Evolutionary conservation across 1,140 invertebrate species (phyloP), one percentile per base, ranked within the genome.

Genomic region (Sycophila sp.): DNA sequence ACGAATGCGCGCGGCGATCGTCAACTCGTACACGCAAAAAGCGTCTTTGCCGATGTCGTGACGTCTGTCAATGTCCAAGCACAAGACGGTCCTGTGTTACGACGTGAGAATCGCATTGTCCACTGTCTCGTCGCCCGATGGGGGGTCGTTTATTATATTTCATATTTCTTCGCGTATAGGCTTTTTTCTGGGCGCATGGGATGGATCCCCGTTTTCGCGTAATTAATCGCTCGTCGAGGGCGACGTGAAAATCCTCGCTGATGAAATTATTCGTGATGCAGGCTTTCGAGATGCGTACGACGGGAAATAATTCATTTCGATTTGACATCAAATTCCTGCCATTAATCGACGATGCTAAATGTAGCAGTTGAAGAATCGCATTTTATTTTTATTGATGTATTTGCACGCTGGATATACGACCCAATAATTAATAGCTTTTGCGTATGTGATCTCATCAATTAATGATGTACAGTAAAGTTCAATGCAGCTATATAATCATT

Each of bases 71-170:
- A 42, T 10, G 40, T 17, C n/a, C 2, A 3, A 42, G 15, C 40
- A 42, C 4, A 42, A 17, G n/a, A 40, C 45, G 3, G 77, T 22
- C 75, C 74, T 79, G 80, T n/a, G n/a, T 83, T 76, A 72, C 68
- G 59, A 75, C 77, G 80, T 81, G 79, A 83, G 80, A 81, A 81
- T 75, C 76, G 53, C 74, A 77, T 80, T 79, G 80, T 80, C 75
- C 74, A 68, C 71, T 38, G 62, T 34, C 56, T 40, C 7, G 36
- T 38, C 55, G 30, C 63, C 65, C 26, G 55, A 59, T 15, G 11
- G 15, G 28, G 42, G 10, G 22, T 64, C 38, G n/a, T 73, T 63
- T 67, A 38, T 60, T 53, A 65, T 63, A 30, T 42, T 66, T 45
- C 51, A 42, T 65, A 17, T 34, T 40, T 59, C 34, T 55, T 53